Base-by-base conservation (phyloP, 2,888 invertebrate genomes). In the Neoascia interrupta region DNA sequence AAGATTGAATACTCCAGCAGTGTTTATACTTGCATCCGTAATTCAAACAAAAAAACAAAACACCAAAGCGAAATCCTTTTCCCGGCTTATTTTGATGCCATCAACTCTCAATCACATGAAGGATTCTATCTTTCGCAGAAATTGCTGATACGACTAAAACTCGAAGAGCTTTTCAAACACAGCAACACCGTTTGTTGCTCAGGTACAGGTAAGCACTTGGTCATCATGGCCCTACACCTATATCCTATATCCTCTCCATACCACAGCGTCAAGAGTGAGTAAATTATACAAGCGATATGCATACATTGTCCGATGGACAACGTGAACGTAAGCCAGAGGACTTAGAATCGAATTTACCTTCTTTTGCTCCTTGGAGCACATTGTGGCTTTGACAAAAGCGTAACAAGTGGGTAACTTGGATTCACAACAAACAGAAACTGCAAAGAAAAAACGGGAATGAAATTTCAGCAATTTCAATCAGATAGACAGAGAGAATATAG, bases 211-310 rank as follows among this genome's bases (percentile, higher is more conserved):
- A 34, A 41, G 63, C 39, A 31, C 49, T 34, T 15, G 49, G n/a
- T n/a, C n/a, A n/a, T n/a, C n/a, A n/a, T n/a, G n/a, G n/a, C n/a
- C n/a, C n/a, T n/a, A n/a, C n/a, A n/a, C n/a, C n/a, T n/a, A n/a
- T n/a, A n/a, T n/a, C n/a, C n/a, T n/a, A n/a, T n/a, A n/a, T n/a
- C n/a, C n/a, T n/a, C n/a, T 37, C 41, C 21, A 31, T 21, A 63
- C 51, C 43, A n/a, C n/a, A 21, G 6, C 39, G 28, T 26, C 34
- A 18, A 34, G 34, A 56, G 26, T 54, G 60, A 34, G 54, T 74
- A 74, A 74, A 76, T 76, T 70, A 76, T 63, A 64, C n/a, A n/a
- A n/a, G n/a, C 51, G 70, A 70, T 58, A 64, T 76, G 58, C 70
- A 70, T 70, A 76, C 58, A 70, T 76, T 70, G 43, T 76, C 31